Percentiles rank a stretch among this genome's conserved stretches.
Conservation (phyloP, 2,113 vertebrate species). For the Plotosus lineatus region DNA sequence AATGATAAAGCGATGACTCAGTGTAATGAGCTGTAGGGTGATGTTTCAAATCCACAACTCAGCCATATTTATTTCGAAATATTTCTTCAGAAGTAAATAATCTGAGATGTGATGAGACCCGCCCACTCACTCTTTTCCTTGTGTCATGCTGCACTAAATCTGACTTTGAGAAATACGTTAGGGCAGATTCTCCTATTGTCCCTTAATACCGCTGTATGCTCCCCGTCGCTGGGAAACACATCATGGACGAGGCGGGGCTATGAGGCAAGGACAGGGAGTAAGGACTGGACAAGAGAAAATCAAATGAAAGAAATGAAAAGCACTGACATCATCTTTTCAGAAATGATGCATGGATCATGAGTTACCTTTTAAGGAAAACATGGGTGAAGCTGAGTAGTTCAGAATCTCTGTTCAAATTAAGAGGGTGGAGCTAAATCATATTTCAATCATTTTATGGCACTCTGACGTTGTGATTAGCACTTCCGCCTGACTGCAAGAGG, state of each 20-base stretch:
- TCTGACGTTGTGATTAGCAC: too few species aligned
- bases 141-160: neutral
- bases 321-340: neutral
- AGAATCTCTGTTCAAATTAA: neutral
- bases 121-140: neutral
- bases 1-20: neutral
- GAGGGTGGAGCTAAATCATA: neutral
- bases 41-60: neutral
- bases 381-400: neutral
- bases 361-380: neutral
- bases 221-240: neutral
- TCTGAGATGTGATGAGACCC: neutral
- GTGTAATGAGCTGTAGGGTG: conserved; percentile 10
- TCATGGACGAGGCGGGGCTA: neutral
- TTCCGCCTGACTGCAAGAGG: too few species aligned
- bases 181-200: neutral
- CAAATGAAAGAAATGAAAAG: neutral
- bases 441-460: too few species aligned
- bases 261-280: neutral
- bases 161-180: neutral
- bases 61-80: neutral
- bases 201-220: neutral
- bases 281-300: neutral
- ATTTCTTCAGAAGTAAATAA: neutral
- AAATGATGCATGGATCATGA: neutral